Evolutionary conservation across 2,797 vertebrate species (phyloP).

Genomic region (Muraenolepis orangiensis): DNA sequence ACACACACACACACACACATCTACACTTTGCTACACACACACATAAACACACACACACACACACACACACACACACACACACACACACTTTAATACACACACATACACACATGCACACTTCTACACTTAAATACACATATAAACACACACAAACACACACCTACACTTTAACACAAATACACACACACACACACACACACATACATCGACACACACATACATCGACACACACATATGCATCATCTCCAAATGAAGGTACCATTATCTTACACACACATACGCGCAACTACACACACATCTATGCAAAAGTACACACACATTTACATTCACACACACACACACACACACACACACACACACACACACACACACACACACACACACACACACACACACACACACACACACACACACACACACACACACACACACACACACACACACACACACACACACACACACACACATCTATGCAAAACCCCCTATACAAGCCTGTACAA

Average conservation of each 20-base stretch:
- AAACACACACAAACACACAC: not conserved
- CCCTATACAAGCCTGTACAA: not conserved
- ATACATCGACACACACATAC: not conserved
- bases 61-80: not conserved
- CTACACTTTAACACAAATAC: not conserved
- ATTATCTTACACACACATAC: not conserved
- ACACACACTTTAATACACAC: not conserved
- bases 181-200: not conserved
- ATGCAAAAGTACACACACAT: not conserved
- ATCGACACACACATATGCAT: too few relatives aligned
- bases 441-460: slow-evolving; percentile 8
- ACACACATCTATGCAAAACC: not conserved
- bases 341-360: too few relatives aligned
- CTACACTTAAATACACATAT: not conserved
- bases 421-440: too few relatives aligned
- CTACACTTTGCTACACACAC: not conserved
- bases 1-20: not conserved
- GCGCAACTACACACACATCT: not conserved
- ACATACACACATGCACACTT: not conserved
- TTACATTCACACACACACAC: not conserved
- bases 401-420: not conserved
- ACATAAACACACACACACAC: not conserved
- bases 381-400: slow-evolving; percentile 8
- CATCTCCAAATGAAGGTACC: not conserved
- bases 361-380: slow-evolving; percentile 1